Percentiles rank a stretch among this genome's conserved stretches.
These are phyloP conservation scores for Temnothorax curvispinosus DNA, from an alignment of 1,140 invertebrate species.

Conservation along the genomic window DNA sequence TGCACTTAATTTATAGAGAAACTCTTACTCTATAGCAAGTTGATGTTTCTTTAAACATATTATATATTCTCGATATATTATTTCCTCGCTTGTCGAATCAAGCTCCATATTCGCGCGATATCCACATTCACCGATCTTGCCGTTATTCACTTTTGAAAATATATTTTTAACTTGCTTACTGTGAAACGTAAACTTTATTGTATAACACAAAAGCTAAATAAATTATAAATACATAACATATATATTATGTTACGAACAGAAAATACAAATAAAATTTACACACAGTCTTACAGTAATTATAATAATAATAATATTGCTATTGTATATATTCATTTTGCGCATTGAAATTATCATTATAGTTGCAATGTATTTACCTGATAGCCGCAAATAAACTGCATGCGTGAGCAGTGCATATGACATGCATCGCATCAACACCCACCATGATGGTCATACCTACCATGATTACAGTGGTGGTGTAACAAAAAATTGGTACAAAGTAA, in stretches of 20 bases:
- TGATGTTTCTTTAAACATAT: constrained; percentile 36
- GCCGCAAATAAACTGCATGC: constrained; percentile 39
- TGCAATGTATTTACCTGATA: not conserved
- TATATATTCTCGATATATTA: constrained; percentile 17
- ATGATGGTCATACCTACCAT: not conserved
- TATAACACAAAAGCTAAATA: not conserved
- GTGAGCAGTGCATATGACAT: not conserved
- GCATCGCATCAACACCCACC: not conserved
- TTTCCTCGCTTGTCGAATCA: not conserved
- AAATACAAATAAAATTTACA: no score
- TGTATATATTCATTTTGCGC: not conserved
- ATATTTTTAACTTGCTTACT: constrained; percentile 23
- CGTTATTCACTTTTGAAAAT: not conserved
- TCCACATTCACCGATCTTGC: not conserved
- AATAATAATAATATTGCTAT: not conserved
- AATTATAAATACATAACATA: not conserved
- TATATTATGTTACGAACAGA: no score
- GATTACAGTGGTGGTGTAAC: not conserved
- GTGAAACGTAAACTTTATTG: not conserved
- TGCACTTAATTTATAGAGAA: not conserved
- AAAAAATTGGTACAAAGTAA: constrained; percentile 9
- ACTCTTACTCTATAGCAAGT: constrained; percentile 21
- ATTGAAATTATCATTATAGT: not conserved
- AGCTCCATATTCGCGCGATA: not conserved
- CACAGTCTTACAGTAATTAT: not conserved